phyloP scores from a whole-genome alignment of 2,888 invertebrate species.

The Hyposoter dolosus region DNA sequence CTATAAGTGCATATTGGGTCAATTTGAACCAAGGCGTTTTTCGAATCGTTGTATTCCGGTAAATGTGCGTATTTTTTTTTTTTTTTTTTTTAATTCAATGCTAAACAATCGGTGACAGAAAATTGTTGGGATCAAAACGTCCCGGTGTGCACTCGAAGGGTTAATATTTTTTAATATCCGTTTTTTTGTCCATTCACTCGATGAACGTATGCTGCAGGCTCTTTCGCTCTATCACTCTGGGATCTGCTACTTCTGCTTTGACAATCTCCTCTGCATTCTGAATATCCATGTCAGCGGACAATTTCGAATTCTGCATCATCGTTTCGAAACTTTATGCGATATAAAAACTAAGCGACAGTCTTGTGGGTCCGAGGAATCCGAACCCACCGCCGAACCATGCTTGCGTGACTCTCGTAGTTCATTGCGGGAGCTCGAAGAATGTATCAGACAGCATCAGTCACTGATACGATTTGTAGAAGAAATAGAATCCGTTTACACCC shows the following conservation, averaged over 20 bases:
- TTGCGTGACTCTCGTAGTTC: conserved; percentile 5
- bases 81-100: too few species aligned
- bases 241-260: conserved; percentile 75
- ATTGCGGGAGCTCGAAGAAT: conserved; percentile 47
- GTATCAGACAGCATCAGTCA: conserved; percentile 68
- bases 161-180: neutral
- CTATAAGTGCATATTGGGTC: too few species aligned
- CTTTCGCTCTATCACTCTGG: conserved; percentile 67
- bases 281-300: conserved; percentile 72
- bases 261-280: conserved; percentile 72
- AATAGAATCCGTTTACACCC: conserved; percentile 68
- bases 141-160: too few species aligned
- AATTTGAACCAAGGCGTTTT: too few species aligned
- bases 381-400: neutral
- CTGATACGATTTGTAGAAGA: conserved; percentile 68
- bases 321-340: conserved; percentile 61
- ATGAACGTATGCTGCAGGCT: conserved; percentile 20
- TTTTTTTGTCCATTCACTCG: neutral
- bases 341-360: conserved; percentile 3
- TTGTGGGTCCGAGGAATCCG: neutral
- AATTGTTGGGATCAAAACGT: too few species aligned
- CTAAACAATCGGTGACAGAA: too few species aligned
- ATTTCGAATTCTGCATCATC: conserved; percentile 72
- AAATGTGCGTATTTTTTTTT: too few species aligned
- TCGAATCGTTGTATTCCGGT: too few species aligned